These are phyloP conservation scores for Thecocarcelia acutangulata DNA, from an alignment of 2,888 invertebrate species.

Conservation along the genomic window DNA sequence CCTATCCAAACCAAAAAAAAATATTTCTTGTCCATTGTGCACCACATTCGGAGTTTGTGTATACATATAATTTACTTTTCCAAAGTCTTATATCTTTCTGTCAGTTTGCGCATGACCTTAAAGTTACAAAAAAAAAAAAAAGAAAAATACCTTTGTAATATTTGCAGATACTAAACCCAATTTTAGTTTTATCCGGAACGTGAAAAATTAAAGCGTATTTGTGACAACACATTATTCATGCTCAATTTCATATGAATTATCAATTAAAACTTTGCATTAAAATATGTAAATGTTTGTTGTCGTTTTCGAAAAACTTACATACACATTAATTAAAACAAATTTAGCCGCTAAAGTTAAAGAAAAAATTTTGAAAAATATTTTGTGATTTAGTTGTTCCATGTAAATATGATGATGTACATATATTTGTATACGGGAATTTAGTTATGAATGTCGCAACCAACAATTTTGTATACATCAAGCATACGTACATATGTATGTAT, in stretches of 20 bases:
- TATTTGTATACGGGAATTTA: neutral
- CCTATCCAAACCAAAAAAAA: too few species aligned
- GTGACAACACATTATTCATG: neutral
- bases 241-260: neutral
- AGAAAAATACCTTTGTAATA: too few species aligned
- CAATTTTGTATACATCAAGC: neutral
- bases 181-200: conserved; percentile 53
- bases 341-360: neutral
- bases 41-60: conserved; percentile 14
- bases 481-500: conserved; percentile 1
- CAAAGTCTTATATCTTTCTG: neutral
- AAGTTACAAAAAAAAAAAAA: conserved; percentile 13
- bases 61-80: conserved; percentile 37
- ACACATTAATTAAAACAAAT: neutral
- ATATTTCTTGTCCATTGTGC: neutral
- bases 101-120: conserved; percentile 42
- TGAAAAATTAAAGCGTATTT: conserved; percentile 32
- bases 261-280: too few species aligned
- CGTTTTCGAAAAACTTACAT: too few species aligned
- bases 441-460: too few species aligned
- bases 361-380: neutral
- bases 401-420: too few species aligned
- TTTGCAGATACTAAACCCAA: conserved; percentile 27
- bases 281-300: neutral
- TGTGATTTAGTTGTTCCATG: neutral